A percentile compares a stretch with the other conserved stretches of the same genome.
Conservation (phyloP, 2,113 vertebrate species). For the Channa argus region DNA sequence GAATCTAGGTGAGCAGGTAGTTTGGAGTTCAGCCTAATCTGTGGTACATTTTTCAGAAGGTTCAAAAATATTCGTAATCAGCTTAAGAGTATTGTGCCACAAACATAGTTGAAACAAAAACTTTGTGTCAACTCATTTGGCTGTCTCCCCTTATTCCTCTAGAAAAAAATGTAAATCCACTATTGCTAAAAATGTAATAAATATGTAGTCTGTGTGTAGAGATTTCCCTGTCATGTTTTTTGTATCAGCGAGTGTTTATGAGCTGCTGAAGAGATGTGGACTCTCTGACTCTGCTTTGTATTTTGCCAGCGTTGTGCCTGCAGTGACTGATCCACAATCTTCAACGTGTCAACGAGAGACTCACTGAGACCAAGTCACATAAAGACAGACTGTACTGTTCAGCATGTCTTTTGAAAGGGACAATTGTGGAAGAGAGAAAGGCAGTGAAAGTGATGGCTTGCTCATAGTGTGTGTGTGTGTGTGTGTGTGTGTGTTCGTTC, state of each 20-base stretch:
- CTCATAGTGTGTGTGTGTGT: slow-evolving; percentile 14
- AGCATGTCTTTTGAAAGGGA: slow-evolving; percentile 41
- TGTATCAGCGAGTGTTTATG: slow-evolving; percentile 5
- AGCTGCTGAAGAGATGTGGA: slow-evolving; percentile 2
- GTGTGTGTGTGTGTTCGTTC: slow-evolving; percentile 2
- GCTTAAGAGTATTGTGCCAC: not conserved
- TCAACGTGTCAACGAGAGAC: slow-evolving; percentile 39
- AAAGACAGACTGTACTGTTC: slow-evolving; percentile 42
- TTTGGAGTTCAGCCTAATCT: slow-evolving; percentile 2
- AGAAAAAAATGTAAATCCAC: not conserved
- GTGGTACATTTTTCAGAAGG: not conserved
- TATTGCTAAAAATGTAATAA: not conserved
- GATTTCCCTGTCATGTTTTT: not conserved
- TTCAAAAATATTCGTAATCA: not conserved
- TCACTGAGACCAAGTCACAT: slow-evolving; percentile 28
- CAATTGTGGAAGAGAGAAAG: slow-evolving; percentile 53
- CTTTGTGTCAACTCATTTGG: not conserved
- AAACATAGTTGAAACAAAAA: slow-evolving; percentile 8
- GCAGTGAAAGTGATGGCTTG: slow-evolving; percentile 39
- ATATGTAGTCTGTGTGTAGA: not conserved
- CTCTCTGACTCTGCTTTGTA: slow-evolving; percentile 11
- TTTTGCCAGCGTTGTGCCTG: slow-evolving; percentile 23
- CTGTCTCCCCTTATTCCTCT: not conserved
- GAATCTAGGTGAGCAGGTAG: not conserved
- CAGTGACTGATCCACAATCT: slow-evolving; percentile 26